phyloP scores from a whole-genome alignment of 2,888 invertebrate species.

The Rotaria sp. region DNA sequence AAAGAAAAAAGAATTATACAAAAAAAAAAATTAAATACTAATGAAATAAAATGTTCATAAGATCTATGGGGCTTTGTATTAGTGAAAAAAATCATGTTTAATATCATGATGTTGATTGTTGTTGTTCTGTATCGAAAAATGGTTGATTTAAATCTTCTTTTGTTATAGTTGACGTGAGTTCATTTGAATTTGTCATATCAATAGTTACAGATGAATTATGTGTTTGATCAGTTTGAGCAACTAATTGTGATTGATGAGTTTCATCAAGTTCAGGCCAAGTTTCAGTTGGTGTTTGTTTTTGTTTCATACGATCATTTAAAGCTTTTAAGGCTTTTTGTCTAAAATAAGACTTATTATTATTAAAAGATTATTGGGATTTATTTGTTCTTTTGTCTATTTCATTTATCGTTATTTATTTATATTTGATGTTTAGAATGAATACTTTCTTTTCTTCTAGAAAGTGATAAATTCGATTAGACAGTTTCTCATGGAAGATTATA shows the following conservation, averaged over 20 bases:
- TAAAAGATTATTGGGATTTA: too few relatives aligned
- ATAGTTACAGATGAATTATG: background rate
- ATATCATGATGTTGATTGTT: background rate
- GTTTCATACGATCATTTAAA: constrained; percentile 72
- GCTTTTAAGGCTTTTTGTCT: constrained; percentile 88
- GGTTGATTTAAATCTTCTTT: background rate
- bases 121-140: background rate
- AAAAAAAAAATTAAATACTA: background rate
- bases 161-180: background rate
- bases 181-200: background rate
- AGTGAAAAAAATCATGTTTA: background rate
- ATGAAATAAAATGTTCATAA: background rate
- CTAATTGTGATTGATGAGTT: background rate
- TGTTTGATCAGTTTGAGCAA: background rate
- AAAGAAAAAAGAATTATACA: background rate
- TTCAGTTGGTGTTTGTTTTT: background rate
- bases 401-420: too few relatives aligned
- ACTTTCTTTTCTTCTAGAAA: too few relatives aligned
- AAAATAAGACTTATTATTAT: too few relatives aligned
- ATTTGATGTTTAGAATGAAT: too few relatives aligned
- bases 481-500: too few relatives aligned
- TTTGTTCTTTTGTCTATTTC: too few relatives aligned
- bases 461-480: too few relatives aligned
- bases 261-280: background rate
- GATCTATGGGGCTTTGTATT: background rate